These are phyloP conservation scores for Bubalus kerabau DNA, from an alignment of 2,113 vertebrate genomes.

Conservation along the genomic window DNA sequence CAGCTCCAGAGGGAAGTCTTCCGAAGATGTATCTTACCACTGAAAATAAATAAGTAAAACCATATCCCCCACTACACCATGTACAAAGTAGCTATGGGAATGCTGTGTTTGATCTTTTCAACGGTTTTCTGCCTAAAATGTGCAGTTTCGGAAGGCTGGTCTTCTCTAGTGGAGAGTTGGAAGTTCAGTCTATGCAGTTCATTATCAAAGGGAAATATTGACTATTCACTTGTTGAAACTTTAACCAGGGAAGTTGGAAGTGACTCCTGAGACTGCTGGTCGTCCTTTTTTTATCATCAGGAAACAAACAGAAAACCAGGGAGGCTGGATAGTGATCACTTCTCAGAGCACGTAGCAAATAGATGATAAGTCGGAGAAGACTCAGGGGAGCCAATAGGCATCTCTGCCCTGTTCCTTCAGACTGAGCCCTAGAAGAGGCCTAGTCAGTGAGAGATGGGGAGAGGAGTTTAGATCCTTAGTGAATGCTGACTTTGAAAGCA, in stretches of 20 bases:
- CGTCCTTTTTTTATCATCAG: background rate
- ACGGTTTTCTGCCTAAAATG: background rate
- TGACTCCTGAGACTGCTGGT: background rate
- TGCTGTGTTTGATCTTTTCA: slow-evolving; percentile 44
- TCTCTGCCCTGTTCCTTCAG: background rate
- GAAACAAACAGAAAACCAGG: background rate
- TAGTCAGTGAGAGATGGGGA: background rate
- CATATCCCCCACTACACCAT: background rate
- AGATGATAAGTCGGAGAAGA: background rate
- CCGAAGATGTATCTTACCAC: slow-evolving; percentile 12
- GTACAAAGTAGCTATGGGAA: background rate
- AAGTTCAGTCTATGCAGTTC: background rate
- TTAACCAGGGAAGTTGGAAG: background rate
- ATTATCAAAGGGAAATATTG: background rate
- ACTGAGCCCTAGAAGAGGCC: background rate
- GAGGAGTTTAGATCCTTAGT: background rate
- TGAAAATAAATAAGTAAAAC: slow-evolving; percentile 11
- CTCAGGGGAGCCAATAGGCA: background rate
- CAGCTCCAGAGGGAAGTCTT: slow-evolving; percentile 41
- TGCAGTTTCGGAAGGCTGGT: background rate
- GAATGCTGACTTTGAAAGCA: background rate
- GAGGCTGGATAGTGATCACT: background rate
- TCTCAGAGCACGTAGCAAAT: background rate
- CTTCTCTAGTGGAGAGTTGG: background rate
- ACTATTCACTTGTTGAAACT: background rate